These are phyloP conservation scores for Plebejus anna DNA, from an alignment of 2,888 invertebrate species.

Conservation along the genomic window DNA sequence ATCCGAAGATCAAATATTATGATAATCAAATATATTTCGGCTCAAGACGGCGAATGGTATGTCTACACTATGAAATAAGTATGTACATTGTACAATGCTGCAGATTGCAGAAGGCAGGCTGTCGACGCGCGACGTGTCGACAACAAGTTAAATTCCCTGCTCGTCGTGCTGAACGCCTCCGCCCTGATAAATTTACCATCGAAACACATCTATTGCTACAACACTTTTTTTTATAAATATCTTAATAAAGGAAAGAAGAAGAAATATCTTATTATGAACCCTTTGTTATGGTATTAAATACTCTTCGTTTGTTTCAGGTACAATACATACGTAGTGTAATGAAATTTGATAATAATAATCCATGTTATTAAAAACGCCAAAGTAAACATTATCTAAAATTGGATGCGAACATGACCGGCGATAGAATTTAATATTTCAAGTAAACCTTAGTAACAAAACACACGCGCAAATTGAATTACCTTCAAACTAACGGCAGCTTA, in stretches of 20 bases:
- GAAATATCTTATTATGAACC: too few species aligned
- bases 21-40: too few species aligned
- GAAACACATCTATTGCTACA: background rate
- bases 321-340: background rate
- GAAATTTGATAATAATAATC: background rate
- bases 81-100: background rate
- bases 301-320: slow-evolving; percentile 30
- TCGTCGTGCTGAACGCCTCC: background rate
- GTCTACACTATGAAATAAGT: background rate
- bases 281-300: background rate
- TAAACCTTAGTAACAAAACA: slow-evolving; percentile 12
- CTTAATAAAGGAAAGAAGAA: too few species aligned
- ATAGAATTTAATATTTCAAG: slow-evolving; percentile 13
- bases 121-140: background rate
- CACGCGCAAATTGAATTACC: slow-evolving; percentile 1
- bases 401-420: background rate
- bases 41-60: background rate
- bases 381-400: background rate
- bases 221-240: too few species aligned
- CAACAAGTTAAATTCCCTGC: background rate
- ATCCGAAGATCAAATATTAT: too few species aligned
- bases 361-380: background rate
- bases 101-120: background rate
- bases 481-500: slow-evolving; percentile 7
- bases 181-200: background rate